Base-by-base conservation (phyloP, 2,797 vertebrate genomes). In the Sphenodon punctatus region DNA sequence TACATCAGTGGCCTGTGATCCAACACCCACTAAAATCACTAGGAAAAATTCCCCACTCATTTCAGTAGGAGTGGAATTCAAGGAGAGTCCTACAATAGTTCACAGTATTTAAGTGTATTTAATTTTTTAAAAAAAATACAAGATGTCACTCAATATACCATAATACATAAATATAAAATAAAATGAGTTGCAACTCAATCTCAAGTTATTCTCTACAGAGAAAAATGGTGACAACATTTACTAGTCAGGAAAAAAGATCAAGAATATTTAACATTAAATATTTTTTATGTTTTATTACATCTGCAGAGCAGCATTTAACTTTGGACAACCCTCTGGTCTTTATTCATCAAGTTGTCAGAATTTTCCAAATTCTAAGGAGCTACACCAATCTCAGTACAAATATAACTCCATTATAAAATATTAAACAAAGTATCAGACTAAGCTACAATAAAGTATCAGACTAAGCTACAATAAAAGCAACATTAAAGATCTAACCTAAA, bases 381-480 rank as follows among this genome's bases (percentile, higher is more conserved):
- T 45, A 13, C 43, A 75, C 74, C 15, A 69, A 56, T 46, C 70
- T 84, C 60, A 68, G 64, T 46, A 61, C 77, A 92, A 86, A 76
- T 53, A 59, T 88, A 32, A 76, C 72, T 73, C 49, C 46, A 51
- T 15, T 72, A 66, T 48, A 49, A 86, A 55, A 48, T 71, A 70
- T 78, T 82, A 92, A 93, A 91, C 68, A 86, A 90, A 36, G 39
- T 71, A 91, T 30, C 63, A 82, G 46, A 88, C 86, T 65, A 84
- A 88, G 79, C 51, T 68, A 80, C 51, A 53, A 56, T 83, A 86
- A 90, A 36, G 38, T 61, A 92, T 30, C 63, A 82, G 46, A 88
- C 80, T 65, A 86, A 88, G 80, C 46, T 67, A 75, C 64, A 60
- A 53, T 67, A 32, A 83, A 45, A 85, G 70, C 48, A 88, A 1